Evolutionary conservation across 2,888 invertebrate species (phyloP), one percentile per base, ranked within the genome.

Genomic region (Abscondita cerata): DNA sequence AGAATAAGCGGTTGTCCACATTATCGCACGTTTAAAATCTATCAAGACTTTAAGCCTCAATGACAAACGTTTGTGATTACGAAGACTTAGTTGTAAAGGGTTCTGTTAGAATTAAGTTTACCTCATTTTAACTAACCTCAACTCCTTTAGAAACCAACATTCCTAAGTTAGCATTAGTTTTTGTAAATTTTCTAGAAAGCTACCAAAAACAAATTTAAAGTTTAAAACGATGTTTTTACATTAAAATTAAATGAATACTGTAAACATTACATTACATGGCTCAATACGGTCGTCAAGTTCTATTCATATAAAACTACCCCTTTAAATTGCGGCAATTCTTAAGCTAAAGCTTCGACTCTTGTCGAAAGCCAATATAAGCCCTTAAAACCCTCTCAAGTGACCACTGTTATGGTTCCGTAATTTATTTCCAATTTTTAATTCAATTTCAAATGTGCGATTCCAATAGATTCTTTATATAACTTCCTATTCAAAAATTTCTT

Each of bases 21-120:
- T 47, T 59, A 59, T 51, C 56, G 52, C 59, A 47, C 47, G 51
- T 25, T 36, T 41, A 52, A 52, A 63, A 55, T 60, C 52, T 41
- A 60, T 60, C 60, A 52, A 64, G 64, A 57, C 60, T 57, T 56
- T 60, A 60, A 64, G 41, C 57, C 53, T 40, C 31, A 59, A 53
- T 59, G 59, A 61, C 62, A 48, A 52, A 66, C 58, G 52, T 51
- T 55, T 36, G 40, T 62, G 58, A 52, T 63, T 57, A 60, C 52
- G 64, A 47, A 62, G 51, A 64, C 62, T 64, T 64, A 50, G 61
- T 20, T 62, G 64, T 57, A 70, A 70, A 66, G 66, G 65, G 68
- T 67, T 25, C 25, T 65, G 68, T 64, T 61, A 62, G 59, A 60
- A 63, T 68, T 66, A 64, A 65, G 59, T 55, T 60, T 57, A n/a